Evolutionary conservation across 1,140 invertebrate species (phyloP), one percentile per base, ranked within the genome.

Genomic region (Trissolcus basalis): DNA sequence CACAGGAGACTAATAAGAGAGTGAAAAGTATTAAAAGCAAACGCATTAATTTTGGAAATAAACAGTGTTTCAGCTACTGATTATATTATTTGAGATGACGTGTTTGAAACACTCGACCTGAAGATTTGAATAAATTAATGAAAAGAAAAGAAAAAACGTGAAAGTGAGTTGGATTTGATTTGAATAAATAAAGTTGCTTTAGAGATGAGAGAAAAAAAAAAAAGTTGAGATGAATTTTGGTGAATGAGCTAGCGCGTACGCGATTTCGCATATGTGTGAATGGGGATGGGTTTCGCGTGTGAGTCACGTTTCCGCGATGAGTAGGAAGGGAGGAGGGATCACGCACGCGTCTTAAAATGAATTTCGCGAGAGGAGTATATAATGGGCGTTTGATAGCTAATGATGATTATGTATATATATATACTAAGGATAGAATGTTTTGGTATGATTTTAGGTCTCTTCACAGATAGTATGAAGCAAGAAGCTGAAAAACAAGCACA

Each of bases 391-490:
- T n/a, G n/a, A n/a, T n/a, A n/a, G n/a, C n/a, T n/a, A n/a, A n/a
- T n/a, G n/a, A n/a, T 39, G 3, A 9, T 39, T 4, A 39, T 39
- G 3, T 39, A 1, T 27, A 3, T 27, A 3, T 9, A 39, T 9
- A 39, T 39, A 39, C 9, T 39, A 39, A 39, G 2, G 3, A 11
- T 9, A 3, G n/a, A 39, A 39, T 44, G 8, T 49, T 14, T 16
- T 56, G 39, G 54, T 85, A n/a, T n/a, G n/a, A n/a, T n/a, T 85
- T 5, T 78, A 90, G 90, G 86, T 83, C 79, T 90, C 19, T 64
- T 85, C 33, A 47, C 77, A 14, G 61, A 77, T 44, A 79, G 78
- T 35, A 86, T 87, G 83, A 88, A 86, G 56, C 86, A 87, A 41
- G 85, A 86, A 10, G 15, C 80, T 14, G 85, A 87, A 1, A 84